Evolutionary conservation across 1,140 invertebrate genomes (phyloP), one percentile per base, ranked within the genome.

Genomic region (Bombus soroeensis): DNA sequence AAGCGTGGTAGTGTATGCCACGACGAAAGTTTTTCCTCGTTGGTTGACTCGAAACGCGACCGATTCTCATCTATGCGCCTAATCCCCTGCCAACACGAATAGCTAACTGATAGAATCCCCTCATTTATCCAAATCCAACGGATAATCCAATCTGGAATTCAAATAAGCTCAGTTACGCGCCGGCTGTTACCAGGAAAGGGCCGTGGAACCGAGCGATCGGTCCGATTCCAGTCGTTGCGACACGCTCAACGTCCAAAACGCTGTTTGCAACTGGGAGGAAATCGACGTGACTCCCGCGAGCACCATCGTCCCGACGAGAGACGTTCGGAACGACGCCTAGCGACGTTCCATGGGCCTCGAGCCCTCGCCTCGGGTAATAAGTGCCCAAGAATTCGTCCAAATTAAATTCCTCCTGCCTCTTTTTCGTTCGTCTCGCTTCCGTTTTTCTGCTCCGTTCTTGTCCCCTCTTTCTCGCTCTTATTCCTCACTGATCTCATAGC

Each of bases 91-190:
- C 68, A 47, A 59, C 64, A 32, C 70, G 83, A 79, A 86, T 84
- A 86, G 79, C 80, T 89, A 89, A 92, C 91, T 90, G 88, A 93
- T 93, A 92, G 91, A 92, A 93, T 93, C 90, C 87, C 85, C 90
- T 92, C 93, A 91, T 93, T 93, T 92, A 92, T 93, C 92, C 93
- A 91, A 93, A 93, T 93, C 88, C 91, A 88, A 91, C 91, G 89
- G 91, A 92, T 92, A 93, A 93, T 93, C 92, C 89, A 93, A 93
- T 93, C 92, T 93, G 92, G 92, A 93, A 93, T 93, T 93, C 91
- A 93, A 93, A 93, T 93, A 92, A 93, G 91, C 87, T 68, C 81
- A 32, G 84, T 72, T 85, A 89, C 83, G 87, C 83, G 82, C 84
- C 88, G 86, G 84, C 85, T 90, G 90, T 84, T 85, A 72, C 68